These are phyloP conservation scores for Coenonympha arcania DNA, from an alignment of 2,888 invertebrate genomes.

Conservation along the genomic window DNA sequence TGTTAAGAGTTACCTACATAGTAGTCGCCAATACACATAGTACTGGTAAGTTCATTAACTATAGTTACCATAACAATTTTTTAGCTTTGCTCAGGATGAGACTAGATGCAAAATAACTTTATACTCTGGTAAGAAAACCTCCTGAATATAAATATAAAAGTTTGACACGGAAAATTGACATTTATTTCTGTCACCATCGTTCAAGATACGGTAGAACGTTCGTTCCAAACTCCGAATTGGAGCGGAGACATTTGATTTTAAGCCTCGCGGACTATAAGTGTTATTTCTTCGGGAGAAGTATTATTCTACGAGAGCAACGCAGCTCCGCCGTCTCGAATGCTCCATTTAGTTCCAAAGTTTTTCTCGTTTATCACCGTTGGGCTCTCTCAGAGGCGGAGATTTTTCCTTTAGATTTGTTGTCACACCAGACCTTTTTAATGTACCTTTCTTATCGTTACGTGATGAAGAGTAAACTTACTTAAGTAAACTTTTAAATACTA, in stretches of 20 bases:
- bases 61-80: not conserved
- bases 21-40: not conserved
- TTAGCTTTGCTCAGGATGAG: not conserved
- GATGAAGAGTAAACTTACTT: constrained; percentile 50
- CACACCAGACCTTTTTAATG: constrained; percentile 76
- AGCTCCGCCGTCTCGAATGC: constrained; percentile 72
- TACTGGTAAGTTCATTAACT: not conserved
- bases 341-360: constrained; percentile 75
- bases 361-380: constrained; percentile 75
- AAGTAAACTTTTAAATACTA: not conserved
- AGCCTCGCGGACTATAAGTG: constrained; percentile 74
- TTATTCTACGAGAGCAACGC: constrained; percentile 71
- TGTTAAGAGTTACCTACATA: not conserved
- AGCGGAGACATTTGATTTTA: constrained; percentile 72
- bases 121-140: constrained; percentile 1
- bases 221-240: constrained; percentile 53
- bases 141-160: constrained; percentile 21
- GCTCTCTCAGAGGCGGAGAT: constrained; percentile 73
- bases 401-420: constrained; percentile 76
- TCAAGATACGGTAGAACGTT: constrained; percentile 50
- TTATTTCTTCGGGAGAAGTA: constrained; percentile 73
- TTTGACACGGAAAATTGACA: constrained; percentile 40
- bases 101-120: not conserved
- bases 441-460: constrained; percentile 69
- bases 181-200: constrained; percentile 51